These are phyloP conservation scores for Aurelia coerulea DNA, from an alignment of 30 jellyfish, hydroid and myxozoan genomes.

Conservation along the genomic window DNA sequence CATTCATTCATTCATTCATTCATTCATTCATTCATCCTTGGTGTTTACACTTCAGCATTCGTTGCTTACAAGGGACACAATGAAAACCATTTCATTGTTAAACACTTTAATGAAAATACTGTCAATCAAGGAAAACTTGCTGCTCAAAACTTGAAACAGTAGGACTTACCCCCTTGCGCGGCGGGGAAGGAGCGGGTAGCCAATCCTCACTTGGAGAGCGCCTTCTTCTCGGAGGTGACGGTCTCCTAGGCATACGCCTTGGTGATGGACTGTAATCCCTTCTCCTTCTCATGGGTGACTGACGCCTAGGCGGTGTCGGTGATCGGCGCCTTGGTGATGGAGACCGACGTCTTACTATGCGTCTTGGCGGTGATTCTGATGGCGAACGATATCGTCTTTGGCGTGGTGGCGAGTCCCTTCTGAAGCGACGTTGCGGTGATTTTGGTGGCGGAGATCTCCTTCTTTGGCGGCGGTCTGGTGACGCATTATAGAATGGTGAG, in stretches of 20 bases:
- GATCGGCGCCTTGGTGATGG: constrained; percentile 64
- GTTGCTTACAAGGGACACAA: too few relatives aligned
- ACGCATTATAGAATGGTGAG: constrained; percentile 34
- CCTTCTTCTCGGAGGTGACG: constrained; percentile 62
- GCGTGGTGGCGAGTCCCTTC: constrained; percentile 66
- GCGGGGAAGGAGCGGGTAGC: constrained; percentile 73
- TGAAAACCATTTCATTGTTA: too few relatives aligned
- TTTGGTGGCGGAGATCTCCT: constrained; percentile 55
- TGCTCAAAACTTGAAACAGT: too few relatives aligned
- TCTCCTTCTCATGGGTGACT: constrained; percentile 60
- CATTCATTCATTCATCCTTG: too few relatives aligned
- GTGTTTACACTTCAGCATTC: too few relatives aligned
- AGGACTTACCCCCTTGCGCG: constrained; percentile 23
- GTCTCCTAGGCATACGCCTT: constrained; percentile 59
- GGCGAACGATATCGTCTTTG: constrained; percentile 67
- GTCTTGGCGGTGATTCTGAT: constrained; percentile 69
- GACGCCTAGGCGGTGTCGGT: constrained; percentile 61
- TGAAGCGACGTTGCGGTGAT: constrained; percentile 78
- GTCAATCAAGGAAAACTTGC: too few relatives aligned
- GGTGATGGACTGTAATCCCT: constrained; percentile 72
- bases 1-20: too few relatives aligned
- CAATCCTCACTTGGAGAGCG: constrained; percentile 73
- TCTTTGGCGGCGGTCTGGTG: constrained; percentile 44
- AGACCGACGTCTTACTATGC: constrained; percentile 35
- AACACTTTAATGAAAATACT: too few relatives aligned